A percentile compares a stretch with the other conserved stretches of the same genome.
These are phyloP conservation scores for Rhabdornis inornatus DNA, from an alignment of 2,113 vertebrate genomes.

Conservation along the genomic window DNA sequence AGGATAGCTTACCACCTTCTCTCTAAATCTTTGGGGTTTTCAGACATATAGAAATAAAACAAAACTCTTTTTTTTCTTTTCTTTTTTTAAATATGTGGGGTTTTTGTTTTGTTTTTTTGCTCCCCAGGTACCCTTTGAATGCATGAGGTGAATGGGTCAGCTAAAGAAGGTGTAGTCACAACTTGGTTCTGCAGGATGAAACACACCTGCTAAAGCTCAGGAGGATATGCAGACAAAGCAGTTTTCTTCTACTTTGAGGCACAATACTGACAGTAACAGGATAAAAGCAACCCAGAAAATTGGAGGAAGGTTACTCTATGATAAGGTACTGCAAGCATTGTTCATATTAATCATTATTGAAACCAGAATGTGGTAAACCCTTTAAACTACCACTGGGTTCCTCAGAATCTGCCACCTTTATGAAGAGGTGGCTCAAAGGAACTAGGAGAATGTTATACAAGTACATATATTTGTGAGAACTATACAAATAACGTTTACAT, in stretches of 20 bases:
- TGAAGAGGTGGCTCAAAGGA: background rate
- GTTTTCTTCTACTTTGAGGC: background rate
- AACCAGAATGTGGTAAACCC: background rate
- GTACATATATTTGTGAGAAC: background rate
- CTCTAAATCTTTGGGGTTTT: background rate
- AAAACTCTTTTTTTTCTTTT: too few relatives aligned
- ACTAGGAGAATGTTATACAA: background rate
- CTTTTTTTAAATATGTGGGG: rapidly evolving
- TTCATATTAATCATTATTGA: background rate
- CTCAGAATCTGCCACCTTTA: background rate
- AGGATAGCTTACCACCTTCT: background rate
- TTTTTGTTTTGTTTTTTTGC: background rate
- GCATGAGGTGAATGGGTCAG: background rate
- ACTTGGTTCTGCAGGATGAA: background rate
- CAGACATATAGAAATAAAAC: background rate
- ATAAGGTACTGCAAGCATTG: background rate
- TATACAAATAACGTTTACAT: background rate
- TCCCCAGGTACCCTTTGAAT: background rate
- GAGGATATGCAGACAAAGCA: background rate
- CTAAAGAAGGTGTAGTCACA: background rate
- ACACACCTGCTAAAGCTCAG: background rate
- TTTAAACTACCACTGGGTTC: background rate
- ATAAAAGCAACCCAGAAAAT: background rate
- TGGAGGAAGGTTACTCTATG: background rate
- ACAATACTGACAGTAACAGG: background rate